phyloP scores from a whole-genome alignment of 2,113 vertebrate genomes.

The Calidris pygmaea region DNA sequence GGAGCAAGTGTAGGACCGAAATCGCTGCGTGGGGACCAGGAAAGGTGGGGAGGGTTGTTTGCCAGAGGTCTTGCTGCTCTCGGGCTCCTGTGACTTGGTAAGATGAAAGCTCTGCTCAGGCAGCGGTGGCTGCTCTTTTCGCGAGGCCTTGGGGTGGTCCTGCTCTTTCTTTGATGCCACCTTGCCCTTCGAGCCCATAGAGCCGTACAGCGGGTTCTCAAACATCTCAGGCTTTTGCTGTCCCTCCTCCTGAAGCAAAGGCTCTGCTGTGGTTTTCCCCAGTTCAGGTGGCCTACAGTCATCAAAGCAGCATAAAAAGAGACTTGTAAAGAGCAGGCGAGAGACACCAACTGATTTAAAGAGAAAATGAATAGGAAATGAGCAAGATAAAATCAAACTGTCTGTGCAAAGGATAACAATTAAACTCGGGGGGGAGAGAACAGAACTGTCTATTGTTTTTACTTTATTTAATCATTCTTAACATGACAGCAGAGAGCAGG shows the following conservation, averaged over 20 bases:
- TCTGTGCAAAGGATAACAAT: not conserved
- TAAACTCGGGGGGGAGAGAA: not conserved
- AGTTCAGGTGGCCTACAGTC: conserved; percentile 40
- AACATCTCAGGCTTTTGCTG: conserved; percentile 86
- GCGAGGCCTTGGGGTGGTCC: conserved; percentile 60
- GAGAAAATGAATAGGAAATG: not conserved
- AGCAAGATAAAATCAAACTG: not conserved
- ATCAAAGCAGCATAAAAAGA: not conserved
- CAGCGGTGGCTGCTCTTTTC: conserved; percentile 74
- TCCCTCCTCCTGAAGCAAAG: conserved; percentile 65
- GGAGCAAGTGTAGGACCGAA: conserved; percentile 88
- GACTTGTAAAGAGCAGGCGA: not conserved
- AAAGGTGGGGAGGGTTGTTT: conserved; percentile 58
- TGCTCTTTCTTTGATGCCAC: conserved; percentile 75
- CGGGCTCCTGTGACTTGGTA: conserved; percentile 75
- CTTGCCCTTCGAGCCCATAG: conserved; percentile 72
- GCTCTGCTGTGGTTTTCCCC: conserved; percentile 54
- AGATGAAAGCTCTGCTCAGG: conserved; percentile 71
- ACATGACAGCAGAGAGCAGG: not conserved
- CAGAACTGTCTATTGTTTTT: not conserved
- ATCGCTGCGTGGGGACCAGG: conserved; percentile 78
- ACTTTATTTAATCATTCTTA: not conserved
- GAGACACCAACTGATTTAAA: not conserved
- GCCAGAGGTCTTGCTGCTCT: conserved; percentile 58
- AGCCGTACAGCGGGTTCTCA: conserved; percentile 92